Conservation (phyloP, 2,888 invertebrate genomes). For the Ormia ochracea region DNA sequence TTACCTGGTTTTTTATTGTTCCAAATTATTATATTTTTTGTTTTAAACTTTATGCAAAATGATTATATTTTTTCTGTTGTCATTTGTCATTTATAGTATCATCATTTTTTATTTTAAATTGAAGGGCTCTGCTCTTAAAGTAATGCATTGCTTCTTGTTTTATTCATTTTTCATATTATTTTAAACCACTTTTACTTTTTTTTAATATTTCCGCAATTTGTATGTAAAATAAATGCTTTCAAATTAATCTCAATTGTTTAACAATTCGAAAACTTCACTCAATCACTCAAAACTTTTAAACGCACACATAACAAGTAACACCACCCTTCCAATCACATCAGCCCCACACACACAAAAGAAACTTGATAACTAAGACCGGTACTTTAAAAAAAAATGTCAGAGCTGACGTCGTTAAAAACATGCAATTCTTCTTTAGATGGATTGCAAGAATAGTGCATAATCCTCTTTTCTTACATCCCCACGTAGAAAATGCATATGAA, state of each 20-base stretch:
- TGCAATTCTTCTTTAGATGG: constrained; percentile 69
- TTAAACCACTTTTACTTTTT: background rate
- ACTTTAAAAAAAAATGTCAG: constrained; percentile 3
- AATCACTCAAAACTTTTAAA: constrained; percentile 57
- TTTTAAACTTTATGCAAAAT: too few relatives aligned
- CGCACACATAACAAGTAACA: constrained; percentile 37
- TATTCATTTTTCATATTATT: background rate
- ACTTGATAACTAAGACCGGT: background rate
- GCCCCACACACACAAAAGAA: background rate
- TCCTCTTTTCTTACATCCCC: background rate
- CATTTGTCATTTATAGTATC: constrained; percentile 51
- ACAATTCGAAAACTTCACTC: constrained; percentile 60
- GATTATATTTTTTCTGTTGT: too few relatives aligned
- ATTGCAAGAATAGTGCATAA: constrained; percentile 57
- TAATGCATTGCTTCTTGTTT: constrained; percentile 10
- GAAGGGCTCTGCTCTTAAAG: constrained; percentile 26
- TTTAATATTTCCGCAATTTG: constrained; percentile 21
- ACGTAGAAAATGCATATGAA: background rate
- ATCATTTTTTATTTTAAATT: constrained; percentile 54
- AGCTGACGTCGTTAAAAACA: constrained; percentile 60
- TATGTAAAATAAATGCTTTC: constrained; percentile 52
- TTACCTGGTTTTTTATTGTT: too few relatives aligned
- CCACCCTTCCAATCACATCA: constrained; percentile 12
- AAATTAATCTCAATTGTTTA: constrained; percentile 62
- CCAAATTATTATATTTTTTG: too few relatives aligned